Base-by-base conservation (phyloP, 2,888 invertebrate species). In the Dasypogon diadema region DNA sequence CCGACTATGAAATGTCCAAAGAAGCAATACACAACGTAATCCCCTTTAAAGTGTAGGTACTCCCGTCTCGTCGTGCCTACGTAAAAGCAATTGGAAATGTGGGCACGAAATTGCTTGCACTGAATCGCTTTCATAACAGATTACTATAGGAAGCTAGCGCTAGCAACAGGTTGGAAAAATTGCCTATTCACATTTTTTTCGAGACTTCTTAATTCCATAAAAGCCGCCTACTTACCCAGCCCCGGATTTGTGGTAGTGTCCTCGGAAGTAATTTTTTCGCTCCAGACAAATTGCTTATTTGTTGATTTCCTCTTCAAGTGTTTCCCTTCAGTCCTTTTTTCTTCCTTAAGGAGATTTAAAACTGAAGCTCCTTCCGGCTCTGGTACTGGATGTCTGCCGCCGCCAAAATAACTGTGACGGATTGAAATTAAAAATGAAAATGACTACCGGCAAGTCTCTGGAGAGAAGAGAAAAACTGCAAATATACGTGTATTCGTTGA, bases 251-350 rank as follows among this genome's bases (percentile, higher is more conserved):
- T 18, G 14, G 21, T 16, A 76, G 77, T 77, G 75, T 76, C 77
- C 75, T 75, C 84, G 85, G 85, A 85, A 85, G 81, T 81, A 84
- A 85, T 85, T 85, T 85, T 85, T 85, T 85, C 84, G 84, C 84
- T 80, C 83, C 84, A 85, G 85, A 85, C 85, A 85, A 84, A 85
- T 85, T 85, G 84, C 83, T 85, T 85, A 85, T 83, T 84, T 83
- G 82, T n/a, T 82, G 84, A 85, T 85, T 85, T 85, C 85, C 85
- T 42, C 56, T 48, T 58, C 26, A 65, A 51, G 70, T 16, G 24
- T 46, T 34, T 63, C 16, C 14, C 37, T 73, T 42, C 14, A 21
- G 56, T 55, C 48, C 42, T 37, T n/a, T n/a, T n/a, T 56, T 73
- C 21, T 73, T 37, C 55, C 73, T 73, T 73, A 73, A 73, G 73